A percentile compares a stretch with the other conserved stretches of the same genome.
Conservation (phyloP, 2,797 vertebrate species). For the Dromococcyx pavoninus region DNA sequence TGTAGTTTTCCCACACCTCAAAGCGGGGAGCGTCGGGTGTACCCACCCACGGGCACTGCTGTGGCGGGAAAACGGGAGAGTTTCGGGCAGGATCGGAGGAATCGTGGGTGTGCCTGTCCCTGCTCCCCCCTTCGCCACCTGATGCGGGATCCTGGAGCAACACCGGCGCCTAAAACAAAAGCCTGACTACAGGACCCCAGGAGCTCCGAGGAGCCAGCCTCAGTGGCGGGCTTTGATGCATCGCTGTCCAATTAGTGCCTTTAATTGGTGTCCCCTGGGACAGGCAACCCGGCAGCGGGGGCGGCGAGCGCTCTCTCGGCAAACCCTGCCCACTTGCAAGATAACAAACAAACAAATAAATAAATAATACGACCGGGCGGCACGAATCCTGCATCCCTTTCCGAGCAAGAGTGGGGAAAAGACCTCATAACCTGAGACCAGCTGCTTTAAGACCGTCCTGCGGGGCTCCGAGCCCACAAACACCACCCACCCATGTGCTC, state of each 20-base stretch:
- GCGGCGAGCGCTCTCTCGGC: constrained; percentile 36
- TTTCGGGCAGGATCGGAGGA: background rate
- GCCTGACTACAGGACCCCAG: constrained; percentile 58
- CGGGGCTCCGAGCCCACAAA: background rate
- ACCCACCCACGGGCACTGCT: rapidly evolving
- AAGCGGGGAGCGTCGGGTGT: background rate
- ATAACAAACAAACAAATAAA: constrained; percentile 10
- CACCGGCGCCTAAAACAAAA: constrained; percentile 72
- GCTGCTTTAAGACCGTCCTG: background rate
- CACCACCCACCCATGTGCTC: background rate
- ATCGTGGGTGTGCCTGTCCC: background rate
- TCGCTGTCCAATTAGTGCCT: constrained; percentile 83
- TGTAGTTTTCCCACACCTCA: rapidly evolving
- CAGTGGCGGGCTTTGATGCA: constrained; percentile 78
- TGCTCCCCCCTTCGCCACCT: background rate
- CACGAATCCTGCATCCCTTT: background rate
- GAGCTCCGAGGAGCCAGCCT: constrained; percentile 68
- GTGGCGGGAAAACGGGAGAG: background rate
- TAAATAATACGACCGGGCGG: constrained; percentile 3
- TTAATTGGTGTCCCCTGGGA: constrained; percentile 83
- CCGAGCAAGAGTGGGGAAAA: background rate
- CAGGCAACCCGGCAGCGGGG: constrained; percentile 56
- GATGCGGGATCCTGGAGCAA: background rate
- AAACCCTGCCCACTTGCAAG: constrained; percentile 37
- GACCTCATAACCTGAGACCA: background rate